A percentile compares a stretch with the other conserved stretches of the same genome.
These are phyloP conservation scores for Cygnus olor DNA, from an alignment of 2,797 vertebrate species.

Conservation along the genomic window DNA sequence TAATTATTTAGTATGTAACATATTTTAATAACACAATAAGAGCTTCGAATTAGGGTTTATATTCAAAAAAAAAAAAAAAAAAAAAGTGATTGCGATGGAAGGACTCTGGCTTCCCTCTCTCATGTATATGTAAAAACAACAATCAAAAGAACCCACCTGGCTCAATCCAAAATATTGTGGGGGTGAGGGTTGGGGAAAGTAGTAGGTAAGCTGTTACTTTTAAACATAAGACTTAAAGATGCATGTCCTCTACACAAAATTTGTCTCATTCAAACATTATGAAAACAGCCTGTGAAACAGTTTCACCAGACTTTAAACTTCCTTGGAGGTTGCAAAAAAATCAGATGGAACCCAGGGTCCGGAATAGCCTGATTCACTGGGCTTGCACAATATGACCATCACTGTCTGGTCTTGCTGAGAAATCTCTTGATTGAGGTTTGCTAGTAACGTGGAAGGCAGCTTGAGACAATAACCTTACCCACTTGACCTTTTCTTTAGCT, in stretches of 20 bases:
- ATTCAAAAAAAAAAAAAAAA: too few species aligned
- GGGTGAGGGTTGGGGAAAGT: not conserved
- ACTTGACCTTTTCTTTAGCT: not conserved
- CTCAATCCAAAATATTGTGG: not conserved
- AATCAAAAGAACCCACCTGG: not conserved
- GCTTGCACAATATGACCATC: fast-evolving
- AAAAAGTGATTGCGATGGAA: not conserved
- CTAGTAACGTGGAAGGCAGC: not conserved
- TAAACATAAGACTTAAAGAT: not conserved
- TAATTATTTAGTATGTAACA: not conserved
- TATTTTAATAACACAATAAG: not conserved
- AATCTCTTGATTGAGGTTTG: not conserved
- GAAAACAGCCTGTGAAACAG: not conserved
- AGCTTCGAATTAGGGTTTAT: not conserved
- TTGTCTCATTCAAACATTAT: not conserved
- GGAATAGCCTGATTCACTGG: not conserved
- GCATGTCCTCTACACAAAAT: not conserved
- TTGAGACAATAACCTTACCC: not conserved
- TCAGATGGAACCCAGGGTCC: not conserved
- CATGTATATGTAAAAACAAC: not conserved
- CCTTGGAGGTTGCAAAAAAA: not conserved
- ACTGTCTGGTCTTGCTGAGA: not conserved
- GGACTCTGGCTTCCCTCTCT: not conserved
- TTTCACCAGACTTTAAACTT: not conserved
- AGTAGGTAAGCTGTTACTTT: not conserved